Conservation (phyloP, 1,140 invertebrate genomes). For the Ceratoteleas bidentatus region DNA sequence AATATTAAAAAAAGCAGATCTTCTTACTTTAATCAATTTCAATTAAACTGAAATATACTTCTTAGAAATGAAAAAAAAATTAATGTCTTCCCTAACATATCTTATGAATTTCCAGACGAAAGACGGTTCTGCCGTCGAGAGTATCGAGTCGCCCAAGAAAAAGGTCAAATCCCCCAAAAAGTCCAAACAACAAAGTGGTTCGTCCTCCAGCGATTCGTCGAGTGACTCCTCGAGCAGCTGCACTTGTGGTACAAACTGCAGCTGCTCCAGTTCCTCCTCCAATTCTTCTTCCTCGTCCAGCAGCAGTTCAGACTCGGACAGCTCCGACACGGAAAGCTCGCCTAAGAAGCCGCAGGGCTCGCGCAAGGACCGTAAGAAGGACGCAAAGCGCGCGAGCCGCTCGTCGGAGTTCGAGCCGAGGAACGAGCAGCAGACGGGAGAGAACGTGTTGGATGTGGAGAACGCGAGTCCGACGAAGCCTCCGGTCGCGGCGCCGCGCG, state of each 20-base stretch:
- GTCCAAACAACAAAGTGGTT: constrained; percentile 75
- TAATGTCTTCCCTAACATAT: too few relatives aligned
- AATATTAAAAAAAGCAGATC: too few relatives aligned
- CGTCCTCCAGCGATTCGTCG: constrained; percentile 87
- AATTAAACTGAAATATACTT: too few relatives aligned
- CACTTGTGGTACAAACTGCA: constrained; percentile 90
- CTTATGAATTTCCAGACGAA: constrained; percentile 37
- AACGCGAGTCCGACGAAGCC: constrained; percentile 39
- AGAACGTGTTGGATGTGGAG: constrained; percentile 24
- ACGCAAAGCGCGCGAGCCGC: constrained; percentile 33
- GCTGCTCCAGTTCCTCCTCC: constrained; percentile 86
- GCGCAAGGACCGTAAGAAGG: constrained; percentile 75
- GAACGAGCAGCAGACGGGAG: constrained; percentile 69
- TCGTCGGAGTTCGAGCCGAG: constrained; percentile 34
- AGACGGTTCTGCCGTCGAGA: constrained; percentile 42
- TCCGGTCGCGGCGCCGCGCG: constrained; percentile 81
- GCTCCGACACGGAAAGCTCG: constrained; percentile 82
- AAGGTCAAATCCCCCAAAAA: constrained; percentile 78
- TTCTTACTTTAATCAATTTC: too few relatives aligned
- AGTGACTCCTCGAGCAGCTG: constrained; percentile 89
- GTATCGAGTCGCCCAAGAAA: constrained; percentile 72
- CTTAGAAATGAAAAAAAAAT: too few relatives aligned
- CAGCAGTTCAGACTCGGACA: constrained; percentile 87
- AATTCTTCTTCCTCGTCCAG: constrained; percentile 84
- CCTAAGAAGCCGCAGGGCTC: constrained; percentile 75